phyloP scores from a whole-genome alignment of 2,797 vertebrate genomes.

The Glossophaga mutica region DNA sequence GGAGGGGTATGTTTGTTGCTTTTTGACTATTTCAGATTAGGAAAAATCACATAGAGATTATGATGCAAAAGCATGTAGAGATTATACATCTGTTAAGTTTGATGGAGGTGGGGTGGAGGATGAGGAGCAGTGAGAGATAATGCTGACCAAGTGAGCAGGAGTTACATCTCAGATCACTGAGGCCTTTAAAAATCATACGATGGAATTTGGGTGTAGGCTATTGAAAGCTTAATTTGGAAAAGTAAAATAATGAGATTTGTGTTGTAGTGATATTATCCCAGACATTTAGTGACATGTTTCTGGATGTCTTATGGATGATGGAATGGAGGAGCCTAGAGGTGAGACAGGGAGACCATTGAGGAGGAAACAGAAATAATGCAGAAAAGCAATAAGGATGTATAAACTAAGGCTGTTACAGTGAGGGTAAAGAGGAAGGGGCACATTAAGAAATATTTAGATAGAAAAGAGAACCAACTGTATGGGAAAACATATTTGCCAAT shows the following conservation, averaged over 20 bases:
- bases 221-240: not conserved
- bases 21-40: not conserved
- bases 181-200: not conserved
- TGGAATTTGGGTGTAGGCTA: not conserved
- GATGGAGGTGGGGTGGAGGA: not conserved
- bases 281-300: not conserved
- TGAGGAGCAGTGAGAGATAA: not conserved
- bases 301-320: not conserved
- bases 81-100: not conserved
- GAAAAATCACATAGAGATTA: not conserved
- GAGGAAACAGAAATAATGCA: not conserved
- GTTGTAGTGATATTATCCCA: not conserved
- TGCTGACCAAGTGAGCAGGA: not conserved
- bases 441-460: not conserved
- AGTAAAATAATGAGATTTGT: not conserved
- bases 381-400: not conserved
- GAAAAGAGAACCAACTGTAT: no score
- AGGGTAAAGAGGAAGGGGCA: not conserved
- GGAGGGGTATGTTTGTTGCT: not conserved
- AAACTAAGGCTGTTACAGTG: not conserved
- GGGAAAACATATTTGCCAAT: no score
- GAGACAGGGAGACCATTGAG: not conserved
- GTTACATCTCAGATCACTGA: not conserved
- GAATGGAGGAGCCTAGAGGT: not conserved
- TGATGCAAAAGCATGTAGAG: not conserved